Conservation (phyloP, 92 coral and sea anemone species). For the Palythoa caribaeorum region DNA sequence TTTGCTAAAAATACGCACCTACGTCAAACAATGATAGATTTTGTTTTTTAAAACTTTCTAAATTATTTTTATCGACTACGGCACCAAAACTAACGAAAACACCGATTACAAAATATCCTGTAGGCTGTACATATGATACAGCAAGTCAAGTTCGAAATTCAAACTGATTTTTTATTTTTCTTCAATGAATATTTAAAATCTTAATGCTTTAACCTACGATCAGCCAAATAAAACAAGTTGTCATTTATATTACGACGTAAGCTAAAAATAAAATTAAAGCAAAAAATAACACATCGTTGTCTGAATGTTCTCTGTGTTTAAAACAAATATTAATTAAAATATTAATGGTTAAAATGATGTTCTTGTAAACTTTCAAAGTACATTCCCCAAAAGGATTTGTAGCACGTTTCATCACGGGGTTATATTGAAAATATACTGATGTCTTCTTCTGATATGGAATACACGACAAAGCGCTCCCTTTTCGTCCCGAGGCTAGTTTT, state of each 20-base stretch:
- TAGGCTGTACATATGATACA: background rate
- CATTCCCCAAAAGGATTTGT: background rate
- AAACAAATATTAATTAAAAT: background rate
- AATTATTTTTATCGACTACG: background rate
- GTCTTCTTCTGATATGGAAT: background rate
- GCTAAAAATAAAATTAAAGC: background rate
- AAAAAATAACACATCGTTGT: background rate
- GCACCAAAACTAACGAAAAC: background rate
- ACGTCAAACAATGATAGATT: background rate
- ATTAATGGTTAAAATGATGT: background rate
- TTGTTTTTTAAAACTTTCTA: background rate
- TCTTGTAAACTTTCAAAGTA: constrained; percentile 13
- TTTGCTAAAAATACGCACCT: background rate
- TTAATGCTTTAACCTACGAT: background rate
- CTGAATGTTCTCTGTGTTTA: constrained; percentile 2
- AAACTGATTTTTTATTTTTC: background rate
- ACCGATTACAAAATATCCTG: background rate
- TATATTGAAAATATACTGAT: background rate
- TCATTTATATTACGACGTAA: background rate
- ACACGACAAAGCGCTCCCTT: background rate
- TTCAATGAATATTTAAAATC: background rate
- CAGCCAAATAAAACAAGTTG: background rate
- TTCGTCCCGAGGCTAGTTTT: background rate
- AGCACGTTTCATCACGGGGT: constrained; percentile 1
- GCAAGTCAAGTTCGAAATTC: background rate